Percentiles rank a stretch among this genome's conserved stretches.
phyloP scores from a whole-genome alignment of 1,140 invertebrate genomes.

The Apocrypta bakeri region DNA sequence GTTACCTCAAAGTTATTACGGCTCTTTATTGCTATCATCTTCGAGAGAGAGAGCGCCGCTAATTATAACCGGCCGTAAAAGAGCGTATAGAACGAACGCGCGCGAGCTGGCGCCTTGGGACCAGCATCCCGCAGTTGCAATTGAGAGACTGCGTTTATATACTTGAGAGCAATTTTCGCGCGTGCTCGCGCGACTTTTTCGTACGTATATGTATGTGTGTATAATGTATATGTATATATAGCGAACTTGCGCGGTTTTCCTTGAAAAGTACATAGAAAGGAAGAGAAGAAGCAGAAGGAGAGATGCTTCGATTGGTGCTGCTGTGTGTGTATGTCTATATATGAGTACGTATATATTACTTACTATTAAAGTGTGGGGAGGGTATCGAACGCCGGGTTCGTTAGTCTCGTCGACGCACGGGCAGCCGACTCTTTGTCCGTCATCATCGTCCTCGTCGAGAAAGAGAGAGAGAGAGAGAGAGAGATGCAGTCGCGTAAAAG shows the following conservation, averaged over 20 bases:
- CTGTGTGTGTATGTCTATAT: no score
- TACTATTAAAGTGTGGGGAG: background rate
- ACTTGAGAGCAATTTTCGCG: background rate
- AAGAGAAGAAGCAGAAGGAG: background rate
- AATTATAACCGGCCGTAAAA: slow-evolving; percentile 20
- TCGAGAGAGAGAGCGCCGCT: background rate
- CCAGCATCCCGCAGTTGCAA: background rate
- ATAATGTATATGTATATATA: background rate
- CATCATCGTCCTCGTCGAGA: background rate
- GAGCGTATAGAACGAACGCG: background rate
- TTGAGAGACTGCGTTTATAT: background rate
- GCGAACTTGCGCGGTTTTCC: background rate
- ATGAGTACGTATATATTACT: no score
- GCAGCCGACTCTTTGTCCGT: background rate
- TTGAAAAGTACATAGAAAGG: background rate
- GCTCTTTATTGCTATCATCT: slow-evolving; percentile 6
- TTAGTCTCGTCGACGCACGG: background rate
- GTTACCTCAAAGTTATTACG: slow-evolving; percentile 12
- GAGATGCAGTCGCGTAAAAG: background rate
- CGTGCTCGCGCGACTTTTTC: background rate
- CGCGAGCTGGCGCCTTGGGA: background rate
- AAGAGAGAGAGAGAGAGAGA: no score
- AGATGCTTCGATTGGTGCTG: background rate
- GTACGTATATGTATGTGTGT: background rate
- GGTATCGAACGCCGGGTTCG: background rate